These are phyloP conservation scores for Trachythela sp. DNA, from an alignment of 64 coral and sea anemone species.

Conservation along the genomic window DNA sequence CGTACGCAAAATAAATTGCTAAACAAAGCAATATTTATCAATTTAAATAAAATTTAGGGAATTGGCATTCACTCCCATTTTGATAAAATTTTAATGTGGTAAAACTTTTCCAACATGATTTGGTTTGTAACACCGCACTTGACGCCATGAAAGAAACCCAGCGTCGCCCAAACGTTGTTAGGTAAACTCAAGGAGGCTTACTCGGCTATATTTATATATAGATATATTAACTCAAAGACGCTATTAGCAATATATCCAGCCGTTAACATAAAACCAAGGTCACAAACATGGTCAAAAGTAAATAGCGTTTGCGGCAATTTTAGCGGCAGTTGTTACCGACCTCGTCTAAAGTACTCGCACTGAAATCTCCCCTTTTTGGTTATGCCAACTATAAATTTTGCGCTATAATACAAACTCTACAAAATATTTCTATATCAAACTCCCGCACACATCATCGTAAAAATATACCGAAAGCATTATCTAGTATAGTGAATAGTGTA, in stretches of 20 bases:
- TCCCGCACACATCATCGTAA: neutral
- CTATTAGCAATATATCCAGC: neutral
- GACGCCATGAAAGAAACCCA: neutral
- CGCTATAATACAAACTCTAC: neutral
- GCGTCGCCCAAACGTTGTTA: neutral
- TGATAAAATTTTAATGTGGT: constrained; percentile 2
- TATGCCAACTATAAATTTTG: neutral
- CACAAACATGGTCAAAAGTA: neutral
- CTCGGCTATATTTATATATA: neutral
- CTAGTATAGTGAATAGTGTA: neutral
- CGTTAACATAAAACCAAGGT: neutral
- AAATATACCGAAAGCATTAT: neutral
- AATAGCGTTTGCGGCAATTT: neutral
- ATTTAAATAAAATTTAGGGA: neutral
- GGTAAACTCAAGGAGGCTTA: neutral
- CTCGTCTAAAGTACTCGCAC: neutral
- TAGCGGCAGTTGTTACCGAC: neutral
- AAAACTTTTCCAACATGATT: neutral
- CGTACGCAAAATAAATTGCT: neutral
- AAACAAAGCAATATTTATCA: neutral
- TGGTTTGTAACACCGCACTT: neutral
- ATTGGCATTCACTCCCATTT: neutral
- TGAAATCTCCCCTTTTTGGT: neutral
- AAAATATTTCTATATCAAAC: neutral
- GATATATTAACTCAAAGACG: neutral